Base-by-base conservation (phyloP, 2,797 vertebrate species). In the Crenichthys baileyi region DNA sequence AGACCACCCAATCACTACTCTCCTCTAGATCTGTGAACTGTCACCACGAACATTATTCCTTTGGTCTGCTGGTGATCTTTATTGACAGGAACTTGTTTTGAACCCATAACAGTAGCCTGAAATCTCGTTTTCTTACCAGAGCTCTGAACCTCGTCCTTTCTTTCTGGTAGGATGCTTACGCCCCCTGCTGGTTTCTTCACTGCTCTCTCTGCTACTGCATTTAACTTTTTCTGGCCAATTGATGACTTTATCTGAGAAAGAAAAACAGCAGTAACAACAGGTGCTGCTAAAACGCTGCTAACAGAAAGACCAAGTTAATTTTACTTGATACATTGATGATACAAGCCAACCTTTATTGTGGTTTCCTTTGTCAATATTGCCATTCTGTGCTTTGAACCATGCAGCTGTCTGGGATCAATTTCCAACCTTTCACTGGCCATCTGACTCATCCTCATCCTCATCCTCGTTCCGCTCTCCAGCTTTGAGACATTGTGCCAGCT, bases 1-100 rank as follows among this genome's bases (percentile, higher is more conserved):
- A 97, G 60, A 96, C 90, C 79, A 96, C 92, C 96, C 96, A 97
- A 12, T 97, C 96, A 2, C 92, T 93, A 90, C 89, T 92, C 79
- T 93, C 93, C 60, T 93, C 93, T 11, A 91, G 88, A 55, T 97
- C 96, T 77, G 93, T 83, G 20, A 92, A 92, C 98, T 99, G 88
- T 80, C 1, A 80, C 1, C 70, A 73, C 76, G 46, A 31, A 16
- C 16, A 1, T 29, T 2, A 41, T 16, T 36, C 24, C 3, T 22
- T 24, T 24, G 7, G 1, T 11, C 41, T 60, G 55, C 41, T 6
- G 73, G 15, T 29, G n/a, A 22, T 15, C 31, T 1, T 55, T 55
- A 39, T 22, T 36, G 26, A 13, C 13, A 61, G 2, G 16, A 22
- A 44, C 22, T 41, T 44, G 5, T 24, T 18, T 0, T 2, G 20